Conservation (phyloP, 2,797 vertebrate species). For the Tarsius wallacei region DNA sequence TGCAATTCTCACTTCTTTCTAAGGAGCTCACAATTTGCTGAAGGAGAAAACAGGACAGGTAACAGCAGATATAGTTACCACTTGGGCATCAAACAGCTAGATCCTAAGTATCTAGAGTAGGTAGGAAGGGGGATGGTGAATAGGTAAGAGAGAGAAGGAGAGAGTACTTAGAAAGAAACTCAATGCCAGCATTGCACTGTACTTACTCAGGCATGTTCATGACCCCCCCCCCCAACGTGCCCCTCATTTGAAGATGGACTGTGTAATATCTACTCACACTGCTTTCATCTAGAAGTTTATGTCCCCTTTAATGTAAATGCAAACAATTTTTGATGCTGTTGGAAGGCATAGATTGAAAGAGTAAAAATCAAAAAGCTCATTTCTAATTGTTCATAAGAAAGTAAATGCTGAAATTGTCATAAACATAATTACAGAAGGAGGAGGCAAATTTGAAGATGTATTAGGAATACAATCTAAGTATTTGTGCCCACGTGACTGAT, state of each 20-base stretch:
- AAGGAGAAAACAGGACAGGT: constrained; percentile 37
- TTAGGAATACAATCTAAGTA: constrained; percentile 79
- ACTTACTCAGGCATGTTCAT: not conserved
- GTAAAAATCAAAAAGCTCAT: constrained; percentile 86
- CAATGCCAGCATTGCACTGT: not conserved
- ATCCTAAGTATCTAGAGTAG: not conserved
- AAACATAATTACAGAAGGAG: constrained; percentile 86
- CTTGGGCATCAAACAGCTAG: not conserved
- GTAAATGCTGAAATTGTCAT: constrained; percentile 81
- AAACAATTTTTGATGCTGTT: constrained; percentile 56
- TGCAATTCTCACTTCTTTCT: constrained; percentile 58
- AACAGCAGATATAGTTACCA: constrained; percentile 18
- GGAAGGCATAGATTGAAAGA: constrained; percentile 1
- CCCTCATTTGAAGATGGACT: constrained; percentile 27
- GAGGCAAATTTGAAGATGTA: constrained; percentile 79
- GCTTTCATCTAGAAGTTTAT: constrained; percentile 46
- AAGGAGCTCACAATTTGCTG: constrained; percentile 61
- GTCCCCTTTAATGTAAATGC: not conserved
- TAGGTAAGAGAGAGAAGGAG: not conserved
- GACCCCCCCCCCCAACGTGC: no score
- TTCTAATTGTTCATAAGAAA: constrained; percentile 89
- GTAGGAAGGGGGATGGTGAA: not conserved
- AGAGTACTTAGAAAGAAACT: not conserved
- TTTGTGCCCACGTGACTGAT: constrained; percentile 86
- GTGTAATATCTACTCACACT: not conserved